phyloP scores from a whole-genome alignment of 2,113 vertebrate genomes.

The Monarcha castaneiventris region DNA sequence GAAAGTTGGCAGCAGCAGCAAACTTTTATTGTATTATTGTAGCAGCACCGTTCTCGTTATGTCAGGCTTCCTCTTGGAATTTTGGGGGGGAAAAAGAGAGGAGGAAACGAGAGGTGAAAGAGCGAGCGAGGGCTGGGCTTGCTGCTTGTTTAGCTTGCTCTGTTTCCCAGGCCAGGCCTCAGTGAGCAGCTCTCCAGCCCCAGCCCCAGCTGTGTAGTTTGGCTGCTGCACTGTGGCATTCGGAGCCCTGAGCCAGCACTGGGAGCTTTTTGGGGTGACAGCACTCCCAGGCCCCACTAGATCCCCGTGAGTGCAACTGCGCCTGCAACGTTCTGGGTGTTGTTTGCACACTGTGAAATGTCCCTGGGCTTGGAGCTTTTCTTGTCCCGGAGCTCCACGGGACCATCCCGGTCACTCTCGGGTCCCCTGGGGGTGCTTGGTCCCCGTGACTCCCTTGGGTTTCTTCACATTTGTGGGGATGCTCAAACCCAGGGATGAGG shows the following conservation, averaged over 20 bases:
- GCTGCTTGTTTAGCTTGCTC: neutral
- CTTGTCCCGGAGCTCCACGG: fast-evolving
- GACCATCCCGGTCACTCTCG: fast-evolving
- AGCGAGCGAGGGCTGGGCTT: neutral
- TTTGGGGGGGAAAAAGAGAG: neutral
- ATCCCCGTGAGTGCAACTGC: neutral
- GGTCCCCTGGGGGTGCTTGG: neutral
- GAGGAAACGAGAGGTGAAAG: neutral
- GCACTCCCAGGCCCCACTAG: fast-evolving
- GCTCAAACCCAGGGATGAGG: neutral
- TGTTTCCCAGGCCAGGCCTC: neutral
- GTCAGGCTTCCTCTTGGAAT: neutral
- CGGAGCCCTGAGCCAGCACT: neutral
- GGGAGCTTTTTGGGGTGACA: neutral
- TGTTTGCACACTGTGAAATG: neutral
- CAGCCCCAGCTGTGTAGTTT: fast-evolving
- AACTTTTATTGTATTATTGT: slow-evolving; percentile 36
- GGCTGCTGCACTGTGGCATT: neutral
- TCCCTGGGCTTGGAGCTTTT: neutral
- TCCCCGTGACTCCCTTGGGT: fast-evolving
- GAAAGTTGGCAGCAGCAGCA: neutral
- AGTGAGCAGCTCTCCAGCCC: neutral
- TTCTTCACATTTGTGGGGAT: neutral
- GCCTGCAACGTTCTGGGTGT: neutral
- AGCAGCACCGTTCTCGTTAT: fast-evolving